Base-by-base conservation (phyloP, 64 coral and sea anemone genomes). In the Actinia equina region DNA sequence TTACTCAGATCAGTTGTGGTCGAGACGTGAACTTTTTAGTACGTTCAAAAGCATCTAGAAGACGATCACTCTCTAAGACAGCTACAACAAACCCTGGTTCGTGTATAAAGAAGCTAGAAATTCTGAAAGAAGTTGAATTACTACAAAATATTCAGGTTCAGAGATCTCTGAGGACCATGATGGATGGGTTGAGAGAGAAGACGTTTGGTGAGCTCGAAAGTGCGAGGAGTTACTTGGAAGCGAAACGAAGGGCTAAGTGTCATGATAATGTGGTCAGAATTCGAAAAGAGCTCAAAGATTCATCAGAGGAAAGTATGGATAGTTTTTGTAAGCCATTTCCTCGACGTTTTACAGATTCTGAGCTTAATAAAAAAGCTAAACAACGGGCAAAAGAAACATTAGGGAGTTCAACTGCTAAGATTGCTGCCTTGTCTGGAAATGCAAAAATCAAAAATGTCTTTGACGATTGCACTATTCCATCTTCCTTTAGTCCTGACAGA, bases 131-230 rank as follows among this genome's bases (percentile, higher is more conserved):
- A 49, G 17, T 81, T 4, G 78, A 81, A n/a, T 20, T 81, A n/a
- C 78, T 81, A 1, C 78, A 81, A 22, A 81, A 81, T 44, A n/a
- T 81, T 81, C 78, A 81, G 14, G 78, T 81, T 5, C 78, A 81
- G 52, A 81, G 49, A 49, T 81, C 42, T 7, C 23, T 81, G 78
- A 81, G 7, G 22, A 49, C 78, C 18, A 5, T 81, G 44, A 81
- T 81, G 78, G 27, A 81, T 19, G 78, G 49, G 16, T 23, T 81
- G 17, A 52, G 41, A 5, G 78, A 81, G 78, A 81, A 17, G 11
- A 49, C 18, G 49, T 52, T 81, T 7, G 78, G 78, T 17, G 78
- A 52, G 22, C 49, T 52, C 22, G 43, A 81, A 2, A 81, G 78
- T 19, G 78, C 78, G 17, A 49, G 78, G 45, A 44, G 49, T 7